Percentiles rank a stretch among this genome's conserved stretches.
phyloP scores from a whole-genome alignment of 2,888 invertebrate genomes.

The Hipparchia semele region DNA sequence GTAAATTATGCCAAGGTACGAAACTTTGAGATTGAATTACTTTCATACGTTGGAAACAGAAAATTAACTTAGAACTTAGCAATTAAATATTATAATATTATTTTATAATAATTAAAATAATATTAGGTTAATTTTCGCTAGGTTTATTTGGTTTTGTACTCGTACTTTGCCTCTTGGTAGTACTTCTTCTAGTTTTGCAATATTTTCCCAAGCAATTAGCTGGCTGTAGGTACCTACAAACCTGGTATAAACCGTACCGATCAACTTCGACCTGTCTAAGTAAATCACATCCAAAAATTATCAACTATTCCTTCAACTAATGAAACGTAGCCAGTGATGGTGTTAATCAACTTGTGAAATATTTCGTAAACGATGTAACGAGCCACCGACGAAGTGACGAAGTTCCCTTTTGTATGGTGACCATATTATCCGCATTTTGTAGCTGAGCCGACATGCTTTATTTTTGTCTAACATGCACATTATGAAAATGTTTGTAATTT shows the following conservation, averaged over 20 bases:
- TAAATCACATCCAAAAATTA: slow-evolving; percentile 29
- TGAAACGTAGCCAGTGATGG: slow-evolving; percentile 38
- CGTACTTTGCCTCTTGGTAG: too few relatives aligned
- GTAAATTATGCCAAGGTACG: too few relatives aligned
- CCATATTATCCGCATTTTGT: slow-evolving; percentile 15
- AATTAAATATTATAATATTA: too few relatives aligned
- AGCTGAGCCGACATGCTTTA: neutral
- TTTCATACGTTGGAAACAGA: too few relatives aligned
- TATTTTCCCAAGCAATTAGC: too few relatives aligned
- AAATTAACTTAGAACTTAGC: too few relatives aligned
- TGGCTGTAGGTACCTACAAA: too few relatives aligned
- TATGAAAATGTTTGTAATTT: neutral
- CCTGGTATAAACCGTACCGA: neutral
- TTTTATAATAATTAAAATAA: too few relatives aligned
- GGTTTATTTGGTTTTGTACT: too few relatives aligned
- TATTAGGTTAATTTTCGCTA: too few relatives aligned
- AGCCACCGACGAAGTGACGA: slow-evolving; percentile 46
- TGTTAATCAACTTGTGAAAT: slow-evolving; percentile 62
- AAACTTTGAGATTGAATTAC: too few relatives aligned
- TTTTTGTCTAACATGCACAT: neutral
- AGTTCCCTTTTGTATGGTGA: slow-evolving; percentile 33
- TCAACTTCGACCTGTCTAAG: neutral
- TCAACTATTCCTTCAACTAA: slow-evolving; percentile 25
- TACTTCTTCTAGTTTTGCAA: too few relatives aligned
- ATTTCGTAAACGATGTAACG: slow-evolving; percentile 55